phyloP scores from a whole-genome alignment of 1,140 invertebrate genomes.

The Hyles euphorbiae region DNA sequence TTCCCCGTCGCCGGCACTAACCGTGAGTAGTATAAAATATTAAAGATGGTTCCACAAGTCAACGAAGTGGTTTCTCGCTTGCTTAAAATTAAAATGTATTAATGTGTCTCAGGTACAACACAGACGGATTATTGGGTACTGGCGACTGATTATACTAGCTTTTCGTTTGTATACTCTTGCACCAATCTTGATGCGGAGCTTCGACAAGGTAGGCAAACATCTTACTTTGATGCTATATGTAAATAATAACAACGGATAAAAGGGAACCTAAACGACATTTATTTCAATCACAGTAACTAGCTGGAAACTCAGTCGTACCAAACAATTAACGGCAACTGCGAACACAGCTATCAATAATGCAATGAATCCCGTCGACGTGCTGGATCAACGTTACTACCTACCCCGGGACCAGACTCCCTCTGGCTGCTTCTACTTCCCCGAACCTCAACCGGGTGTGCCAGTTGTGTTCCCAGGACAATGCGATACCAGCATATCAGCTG shows the following conservation, averaged over 20 bases:
- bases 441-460: conserved; percentile 35
- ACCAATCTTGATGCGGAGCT: conserved; percentile 33
- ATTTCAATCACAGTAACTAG: conserved; percentile 32
- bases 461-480: conserved; percentile 56
- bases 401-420: conserved; percentile 30
- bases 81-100: neutral
- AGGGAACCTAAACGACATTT: neutral
- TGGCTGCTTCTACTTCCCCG: conserved; percentile 57
- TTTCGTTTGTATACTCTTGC: conserved; percentile 57
- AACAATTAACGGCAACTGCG: conserved; percentile 22
- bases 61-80: neutral
- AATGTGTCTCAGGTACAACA: neutral
- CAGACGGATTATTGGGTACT: conserved; percentile 64
- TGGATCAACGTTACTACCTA: conserved; percentile 41
- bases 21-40: conserved; percentile 14
- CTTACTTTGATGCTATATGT: neutral
- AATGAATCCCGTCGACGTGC: conserved; percentile 29
- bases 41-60: no score
- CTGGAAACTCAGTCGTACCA: conserved; percentile 52
- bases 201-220: conserved; percentile 36
- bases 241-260: no score
- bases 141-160: conserved; percentile 47
- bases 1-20: conserved; percentile 21
- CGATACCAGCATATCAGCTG: conserved; percentile 33
- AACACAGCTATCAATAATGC: conserved; percentile 32